Conservation (phyloP, 2,888 invertebrate genomes). For the Dexiosoma caninum region DNA sequence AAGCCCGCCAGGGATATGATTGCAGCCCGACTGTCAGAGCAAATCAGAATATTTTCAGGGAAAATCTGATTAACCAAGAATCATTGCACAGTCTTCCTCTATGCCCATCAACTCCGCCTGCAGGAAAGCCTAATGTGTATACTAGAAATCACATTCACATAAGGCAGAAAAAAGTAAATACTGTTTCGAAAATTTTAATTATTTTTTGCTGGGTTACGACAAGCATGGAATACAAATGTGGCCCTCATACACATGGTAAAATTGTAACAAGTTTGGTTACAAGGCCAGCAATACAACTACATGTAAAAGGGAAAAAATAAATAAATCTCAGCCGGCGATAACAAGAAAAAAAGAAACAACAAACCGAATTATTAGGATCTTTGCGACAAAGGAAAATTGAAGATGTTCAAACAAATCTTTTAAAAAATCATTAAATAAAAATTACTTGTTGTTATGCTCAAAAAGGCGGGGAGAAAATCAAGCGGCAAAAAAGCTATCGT, state of each 20-base stretch:
- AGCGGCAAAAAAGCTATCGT: too few relatives aligned
- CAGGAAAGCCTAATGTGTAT: too few relatives aligned
- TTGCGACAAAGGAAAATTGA: constrained; percentile 6
- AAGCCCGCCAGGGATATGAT: too few relatives aligned
- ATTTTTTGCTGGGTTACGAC: too few relatives aligned
- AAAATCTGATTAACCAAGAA: too few relatives aligned
- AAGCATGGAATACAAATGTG: background rate
- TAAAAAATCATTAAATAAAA: constrained; percentile 3
- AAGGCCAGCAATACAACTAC: background rate
- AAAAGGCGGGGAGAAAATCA: background rate
- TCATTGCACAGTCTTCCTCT: too few relatives aligned
- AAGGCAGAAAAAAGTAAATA: too few relatives aligned
- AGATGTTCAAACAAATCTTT: constrained; percentile 17
- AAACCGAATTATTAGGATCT: constrained; percentile 31
- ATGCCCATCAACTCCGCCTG: too few relatives aligned
- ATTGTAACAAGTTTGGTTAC: constrained; percentile 36
- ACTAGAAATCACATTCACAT: too few relatives aligned
- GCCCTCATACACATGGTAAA: constrained; percentile 1
- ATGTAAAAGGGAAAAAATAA: constrained; percentile 15
- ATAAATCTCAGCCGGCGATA: constrained; percentile 52
- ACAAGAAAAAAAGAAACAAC: constrained; percentile 38
- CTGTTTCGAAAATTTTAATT: too few relatives aligned
- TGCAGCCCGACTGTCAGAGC: too few relatives aligned
- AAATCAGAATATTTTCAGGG: too few relatives aligned
- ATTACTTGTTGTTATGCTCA: constrained; percentile 3